These are phyloP conservation scores for Xestia xanthographa DNA, from an alignment of 2,888 invertebrate species.

Conservation along the genomic window DNA sequence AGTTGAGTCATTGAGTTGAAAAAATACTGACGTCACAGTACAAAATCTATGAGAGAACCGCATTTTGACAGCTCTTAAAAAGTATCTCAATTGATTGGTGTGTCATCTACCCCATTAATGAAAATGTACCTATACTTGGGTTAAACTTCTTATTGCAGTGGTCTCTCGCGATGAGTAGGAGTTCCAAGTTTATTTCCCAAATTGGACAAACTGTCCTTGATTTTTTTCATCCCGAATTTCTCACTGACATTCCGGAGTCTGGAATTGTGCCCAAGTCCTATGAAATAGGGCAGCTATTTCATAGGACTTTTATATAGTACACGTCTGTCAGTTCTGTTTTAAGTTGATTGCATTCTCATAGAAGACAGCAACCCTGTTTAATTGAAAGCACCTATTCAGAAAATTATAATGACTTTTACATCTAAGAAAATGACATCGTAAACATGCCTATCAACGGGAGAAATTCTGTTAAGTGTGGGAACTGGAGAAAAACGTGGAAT, in stretches of 20 bases:
- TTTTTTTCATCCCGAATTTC: too few relatives aligned
- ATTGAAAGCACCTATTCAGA: neutral
- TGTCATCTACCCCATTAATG: too few relatives aligned
- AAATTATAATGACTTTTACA: slow-evolving; percentile 12
- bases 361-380: neutral
- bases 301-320: neutral
- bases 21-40: too few relatives aligned
- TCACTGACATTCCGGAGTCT: neutral
- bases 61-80: too few relatives aligned
- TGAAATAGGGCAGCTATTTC: too few relatives aligned
- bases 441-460: slow-evolving; percentile 6
- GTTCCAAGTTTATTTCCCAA: neutral
- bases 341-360: neutral
- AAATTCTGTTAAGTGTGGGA: slow-evolving; percentile 30
- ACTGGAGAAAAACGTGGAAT: slow-evolving; percentile 47
- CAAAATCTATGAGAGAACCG: too few relatives aligned
- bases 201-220: neutral
- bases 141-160: too few relatives aligned
- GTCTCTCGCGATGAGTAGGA: neutral
- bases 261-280: too few relatives aligned
- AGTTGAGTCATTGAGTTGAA: too few relatives aligned
- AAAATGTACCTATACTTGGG: too few relatives aligned
- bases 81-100: too few relatives aligned
- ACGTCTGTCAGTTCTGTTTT: neutral
- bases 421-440: slow-evolving; percentile 14